These are phyloP conservation scores for Zoanthus gigantus DNA, from an alignment of 92 coral and sea anemone genomes.

Conservation along the genomic window DNA sequence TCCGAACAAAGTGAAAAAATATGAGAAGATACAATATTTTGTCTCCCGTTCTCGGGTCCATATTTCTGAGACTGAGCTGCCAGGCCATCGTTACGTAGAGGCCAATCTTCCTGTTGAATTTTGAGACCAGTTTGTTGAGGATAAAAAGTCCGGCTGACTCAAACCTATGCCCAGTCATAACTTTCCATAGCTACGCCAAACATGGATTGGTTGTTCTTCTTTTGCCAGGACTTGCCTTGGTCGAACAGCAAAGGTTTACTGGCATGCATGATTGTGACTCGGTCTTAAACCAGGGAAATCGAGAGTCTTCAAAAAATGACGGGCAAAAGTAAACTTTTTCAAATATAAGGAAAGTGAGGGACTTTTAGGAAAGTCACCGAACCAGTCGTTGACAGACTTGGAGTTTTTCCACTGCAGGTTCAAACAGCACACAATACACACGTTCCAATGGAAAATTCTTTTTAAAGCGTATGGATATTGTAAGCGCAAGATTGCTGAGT, in stretches of 20 bases:
- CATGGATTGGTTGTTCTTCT: neutral
- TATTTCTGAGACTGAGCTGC: too few relatives aligned
- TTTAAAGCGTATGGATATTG: too few relatives aligned
- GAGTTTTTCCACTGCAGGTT: too few relatives aligned
- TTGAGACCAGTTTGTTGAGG: neutral
- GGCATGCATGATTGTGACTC: neutral
- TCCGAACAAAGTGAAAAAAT: too few relatives aligned
- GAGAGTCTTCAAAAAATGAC: neutral
- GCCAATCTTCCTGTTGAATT: neutral
- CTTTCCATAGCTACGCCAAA: neutral
- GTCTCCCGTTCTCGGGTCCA: too few relatives aligned
- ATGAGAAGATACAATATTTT: too few relatives aligned
- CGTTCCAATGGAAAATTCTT: too few relatives aligned
- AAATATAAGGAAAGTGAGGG: neutral
- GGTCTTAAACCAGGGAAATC: neutral
- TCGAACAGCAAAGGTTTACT: conserved; percentile 8
- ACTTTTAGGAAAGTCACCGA: neutral
- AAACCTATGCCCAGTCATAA: neutral
- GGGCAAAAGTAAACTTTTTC: neutral
- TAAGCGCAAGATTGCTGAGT: too few relatives aligned
- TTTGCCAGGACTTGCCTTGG: neutral
- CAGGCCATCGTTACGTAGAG: neutral
- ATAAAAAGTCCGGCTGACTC: neutral
- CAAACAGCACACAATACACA: too few relatives aligned
- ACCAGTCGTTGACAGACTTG: too few relatives aligned